Conservation (phyloP, 2,797 vertebrate genomes). For the Luscinia luscinia region DNA sequence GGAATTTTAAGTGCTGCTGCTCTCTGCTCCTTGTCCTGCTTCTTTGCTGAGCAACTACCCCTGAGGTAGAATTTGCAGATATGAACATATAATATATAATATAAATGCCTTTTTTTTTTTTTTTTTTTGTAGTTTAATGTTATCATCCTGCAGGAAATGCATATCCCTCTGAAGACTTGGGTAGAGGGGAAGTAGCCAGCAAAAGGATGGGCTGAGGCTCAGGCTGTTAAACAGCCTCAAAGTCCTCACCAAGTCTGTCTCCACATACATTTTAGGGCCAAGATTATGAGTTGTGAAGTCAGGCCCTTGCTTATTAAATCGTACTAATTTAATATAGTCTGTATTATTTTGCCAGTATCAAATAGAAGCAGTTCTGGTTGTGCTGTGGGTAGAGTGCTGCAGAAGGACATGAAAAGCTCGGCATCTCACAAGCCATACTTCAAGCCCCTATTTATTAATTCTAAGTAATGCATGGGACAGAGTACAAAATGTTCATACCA, state of each 20-base stretch:
- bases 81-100: background rate
- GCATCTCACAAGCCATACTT: background rate
- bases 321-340: background rate
- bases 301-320: background rate
- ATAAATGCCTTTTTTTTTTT: background rate
- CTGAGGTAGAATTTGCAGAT: background rate
- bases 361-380: background rate
- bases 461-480: background rate
- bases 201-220: background rate
- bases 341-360: background rate
- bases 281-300: background rate
- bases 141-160: background rate
- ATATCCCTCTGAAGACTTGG: background rate
- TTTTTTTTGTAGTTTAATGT: background rate
- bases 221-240: background rate
- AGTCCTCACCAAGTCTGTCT: background rate
- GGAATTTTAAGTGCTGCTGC: background rate
- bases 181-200: background rate
- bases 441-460: background rate
- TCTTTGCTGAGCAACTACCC: background rate
- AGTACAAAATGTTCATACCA: conserved; percentile 26
- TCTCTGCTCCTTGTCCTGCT: background rate
- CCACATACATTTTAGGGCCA: accelerated
- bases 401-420: background rate
- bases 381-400: background rate